Base-by-base conservation (phyloP, 2,888 invertebrate genomes). In the Eumerus sabulonum region DNA sequence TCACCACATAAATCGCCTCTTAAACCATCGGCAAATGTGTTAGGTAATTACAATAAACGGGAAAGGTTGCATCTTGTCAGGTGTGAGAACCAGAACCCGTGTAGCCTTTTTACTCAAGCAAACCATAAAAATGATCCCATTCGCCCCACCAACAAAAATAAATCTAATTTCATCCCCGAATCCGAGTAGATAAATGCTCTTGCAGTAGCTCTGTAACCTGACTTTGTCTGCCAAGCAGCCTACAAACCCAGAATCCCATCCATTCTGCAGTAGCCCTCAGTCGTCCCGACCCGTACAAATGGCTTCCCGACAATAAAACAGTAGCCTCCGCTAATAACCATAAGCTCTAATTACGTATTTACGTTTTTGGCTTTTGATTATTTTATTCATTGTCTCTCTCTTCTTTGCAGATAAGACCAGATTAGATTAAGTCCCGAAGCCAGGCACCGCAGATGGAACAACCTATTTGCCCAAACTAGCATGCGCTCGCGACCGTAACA, bases 381-480 rank as follows among this genome's bases (percentile, higher is more conserved):
- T 44, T 63, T 36, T 45, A 19, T 48, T 48, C 16, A 9, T 17
- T 47, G 7, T 51, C 18, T 51, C 9, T 51, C n/a, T 42, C 45
- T 59, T 64, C 35, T 76, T 38, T 36, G 36, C 50, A 68, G 72
- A 76, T 72, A 48, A 62, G 44, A 7, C 9, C n/a, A 57, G 67
- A 73, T 72, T 53, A 77, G 73, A 77, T 67, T 18, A 51, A 18
- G 42, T 19, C 42, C 1, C 2, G 13, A 50, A 13, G 11, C 13
- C n/a, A 53, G 48, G 38, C 64, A 51, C 53, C 53, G 47, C 45
- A 54, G 11, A 13, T 14, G 47, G 35, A 0, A 56, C 42, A 16
- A 13, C 35, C n/a, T 56, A 27, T 63, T 47, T 48, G 48, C 53
- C 17, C 40, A 18, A 60, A 54, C 48, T 67, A 60, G 45, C 71